Base-by-base conservation (phyloP, 2,888 invertebrate species). In the Lysandra bellargus region DNA sequence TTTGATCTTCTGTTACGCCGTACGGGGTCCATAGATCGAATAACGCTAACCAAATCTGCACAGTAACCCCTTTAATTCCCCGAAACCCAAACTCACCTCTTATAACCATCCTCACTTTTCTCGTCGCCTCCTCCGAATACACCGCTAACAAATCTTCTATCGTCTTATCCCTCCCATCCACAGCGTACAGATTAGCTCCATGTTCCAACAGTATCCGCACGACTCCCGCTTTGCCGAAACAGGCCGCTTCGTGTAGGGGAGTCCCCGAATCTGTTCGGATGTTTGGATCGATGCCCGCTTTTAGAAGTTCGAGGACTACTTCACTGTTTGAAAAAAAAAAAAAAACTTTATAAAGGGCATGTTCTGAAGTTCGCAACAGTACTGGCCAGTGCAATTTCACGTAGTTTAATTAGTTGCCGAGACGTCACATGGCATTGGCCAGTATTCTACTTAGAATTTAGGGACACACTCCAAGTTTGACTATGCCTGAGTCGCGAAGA, bases 221-320 rank as follows among this genome's bases (percentile, higher is more conserved):
- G 30, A 98, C 98, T 80, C 98, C 97, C 83, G 97, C 96, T 90
- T 98, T 98, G 30, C 98, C 98, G 89, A 97, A 98, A 40, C 98
- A 95, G 0, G 98, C 98, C 0, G 99, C 99, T 89, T 99, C 98
- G 93, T 99, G 99, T 81, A 99, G 95, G 0, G 99, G 98, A 6
- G 98, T 98, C 0, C 99, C 99, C 57, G 97, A 96, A 81, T 97
- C 96, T 17, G 98, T 98, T 84, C 97, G 95, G 57, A 97, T 95
- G 91, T 99, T 98, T 5, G 98, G 98, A 88, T 98, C 97, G 85
- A 98, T 97, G 0, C 98, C 98, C 30, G 98, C 97, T 14, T 96
- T 96, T 78, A 99, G 95, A 2, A 99, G 94, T 0, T 97, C 96
- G 85, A 97, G 96, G 57, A 99, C 98, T 64, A 99, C 98, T 79